Evolutionary conservation across 2,113 vertebrate genomes (phyloP).

Genomic region (Capreolus pygargus): DNA sequence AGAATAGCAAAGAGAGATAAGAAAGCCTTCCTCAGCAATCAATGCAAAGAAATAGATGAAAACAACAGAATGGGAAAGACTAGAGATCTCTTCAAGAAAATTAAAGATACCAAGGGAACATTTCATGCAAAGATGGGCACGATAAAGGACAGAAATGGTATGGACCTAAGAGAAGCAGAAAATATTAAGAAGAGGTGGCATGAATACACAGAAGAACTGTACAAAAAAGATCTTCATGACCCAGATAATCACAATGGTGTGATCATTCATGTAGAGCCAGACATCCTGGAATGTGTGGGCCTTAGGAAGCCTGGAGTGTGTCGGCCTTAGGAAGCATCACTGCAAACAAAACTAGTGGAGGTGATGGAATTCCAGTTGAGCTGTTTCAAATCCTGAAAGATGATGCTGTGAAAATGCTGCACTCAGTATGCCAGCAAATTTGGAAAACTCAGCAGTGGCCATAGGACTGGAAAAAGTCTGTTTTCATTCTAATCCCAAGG

Average conservation of each 20-base stretch:
- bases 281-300: background rate
- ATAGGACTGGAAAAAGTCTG: background rate
- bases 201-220: background rate
- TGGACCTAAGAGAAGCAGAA: background rate
- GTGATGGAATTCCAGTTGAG: background rate
- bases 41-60: too few relatives aligned
- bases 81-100: too few relatives aligned
- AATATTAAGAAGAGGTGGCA: background rate
- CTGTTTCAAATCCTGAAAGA: background rate
- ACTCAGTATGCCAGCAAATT: background rate
- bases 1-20: too few relatives aligned
- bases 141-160: background rate
- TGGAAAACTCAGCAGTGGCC: background rate
- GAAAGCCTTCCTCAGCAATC: too few relatives aligned
- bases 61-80: too few relatives aligned
- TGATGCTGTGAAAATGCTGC: background rate
- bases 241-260: background rate
- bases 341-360: background rate
- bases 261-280: background rate
- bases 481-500: background rate
- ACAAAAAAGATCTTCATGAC: background rate
- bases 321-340: background rate
- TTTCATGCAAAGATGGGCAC: background rate
- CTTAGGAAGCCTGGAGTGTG: background rate
- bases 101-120: too few relatives aligned